These are phyloP conservation scores for Cecidostiba fungosa DNA, from an alignment of 2,888 invertebrate species.

Conservation along the genomic window DNA sequence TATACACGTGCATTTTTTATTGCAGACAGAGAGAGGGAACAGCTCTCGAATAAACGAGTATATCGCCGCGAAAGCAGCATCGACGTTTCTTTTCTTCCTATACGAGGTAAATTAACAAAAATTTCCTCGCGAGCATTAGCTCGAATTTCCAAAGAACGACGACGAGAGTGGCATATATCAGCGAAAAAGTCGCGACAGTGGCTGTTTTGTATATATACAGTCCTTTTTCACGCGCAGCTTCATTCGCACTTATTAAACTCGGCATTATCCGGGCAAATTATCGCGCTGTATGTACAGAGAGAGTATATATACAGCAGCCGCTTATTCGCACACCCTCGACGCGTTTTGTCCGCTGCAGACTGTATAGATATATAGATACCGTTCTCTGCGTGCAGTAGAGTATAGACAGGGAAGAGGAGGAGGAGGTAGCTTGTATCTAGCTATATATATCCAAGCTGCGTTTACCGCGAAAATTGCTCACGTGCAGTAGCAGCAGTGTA, in stretches of 20 bases:
- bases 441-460: background rate
- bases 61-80: background rate
- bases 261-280: constrained; percentile 16
- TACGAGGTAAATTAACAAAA: background rate
- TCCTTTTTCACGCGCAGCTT: background rate
- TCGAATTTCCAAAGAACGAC: background rate
- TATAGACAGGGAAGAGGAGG: background rate
- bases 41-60: background rate
- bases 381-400: background rate
- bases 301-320: background rate
- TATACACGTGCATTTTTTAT: background rate
- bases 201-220: background rate
- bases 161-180: background rate
- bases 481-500: background rate
- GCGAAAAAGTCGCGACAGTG: background rate
- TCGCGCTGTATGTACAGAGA: background rate
- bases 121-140: background rate
- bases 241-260: constrained; percentile 53
- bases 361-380: background rate
- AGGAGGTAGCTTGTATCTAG: background rate
- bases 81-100: background rate
- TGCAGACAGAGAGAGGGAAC: background rate
- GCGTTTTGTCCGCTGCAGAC: constrained; percentile 12
- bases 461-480: constrained; percentile 56
- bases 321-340: background rate